Base-by-base conservation (phyloP, 1,140 invertebrate genomes). In the Drosophila bocqueti region DNA sequence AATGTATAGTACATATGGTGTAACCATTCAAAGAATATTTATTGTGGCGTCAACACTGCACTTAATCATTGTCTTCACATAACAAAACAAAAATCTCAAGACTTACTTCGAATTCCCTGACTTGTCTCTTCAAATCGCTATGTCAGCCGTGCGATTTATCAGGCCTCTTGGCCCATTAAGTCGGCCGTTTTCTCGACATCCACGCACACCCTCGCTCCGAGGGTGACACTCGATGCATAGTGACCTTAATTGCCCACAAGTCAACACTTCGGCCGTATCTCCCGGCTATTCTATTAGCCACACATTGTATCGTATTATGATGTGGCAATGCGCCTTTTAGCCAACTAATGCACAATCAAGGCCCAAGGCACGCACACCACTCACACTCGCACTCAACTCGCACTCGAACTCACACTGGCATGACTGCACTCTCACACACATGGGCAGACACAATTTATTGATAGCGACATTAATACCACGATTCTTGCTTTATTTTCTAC, bases 201-300 rank as follows among this genome's bases (percentile, higher is more conserved):
- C 29, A 45, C 46, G 31, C 54, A 54, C 73, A 55, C 73, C 71
- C 57, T 62, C 58, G 57, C 63, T 50, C n/a, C 10, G 66, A 72
- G 43, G 47, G 38, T 62, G 68, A 72, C 69, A 72, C 69, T 52
- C 57, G 68, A 72, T 38, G 75, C 74, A 47, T 73, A 63, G 31
- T 89, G 84, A 87, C 84, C 84, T 89, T 84, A 87, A 89, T 87
- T 89, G 81, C 76, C 65, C 55, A 75, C 84, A 89, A 87, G 61
- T 87, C 84, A 87, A 72, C 84, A 87, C 84, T 89, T 69, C 59
- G 84, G 64, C 45, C 73, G 64, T 87, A 84, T 87, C 81, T 72
- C 68, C 84, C 31, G 62, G 66, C 62, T 84, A 72, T 81, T 74
- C 77, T 83, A 83, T 79, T 81, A 81, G 81, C 71, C 65, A 66